phyloP scores from a whole-genome alignment of 2,888 invertebrate species.

The Ecdyonurus torrentis region DNA sequence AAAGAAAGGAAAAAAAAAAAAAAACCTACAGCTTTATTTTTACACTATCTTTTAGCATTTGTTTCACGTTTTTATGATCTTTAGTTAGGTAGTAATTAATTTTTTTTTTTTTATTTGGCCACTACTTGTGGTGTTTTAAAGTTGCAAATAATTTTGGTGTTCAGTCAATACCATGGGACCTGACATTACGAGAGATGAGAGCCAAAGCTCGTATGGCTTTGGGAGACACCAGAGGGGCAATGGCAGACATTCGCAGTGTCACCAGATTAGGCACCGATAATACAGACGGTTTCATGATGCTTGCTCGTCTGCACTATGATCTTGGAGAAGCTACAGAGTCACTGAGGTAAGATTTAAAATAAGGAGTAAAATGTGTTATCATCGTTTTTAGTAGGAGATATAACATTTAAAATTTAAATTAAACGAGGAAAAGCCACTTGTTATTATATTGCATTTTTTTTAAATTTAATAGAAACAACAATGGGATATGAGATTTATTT shows the following conservation, averaged over 20 bases:
- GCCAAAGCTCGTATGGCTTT: conserved; percentile 67
- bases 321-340: conserved; percentile 85
- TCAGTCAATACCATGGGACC: conserved; percentile 73
- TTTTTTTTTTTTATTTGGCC: not conserved
- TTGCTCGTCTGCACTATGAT: conserved; percentile 73
- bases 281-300: conserved; percentile 65
- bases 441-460: not conserved
- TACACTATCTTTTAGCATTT: too few species aligned
- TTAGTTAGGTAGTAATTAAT: not conserved
- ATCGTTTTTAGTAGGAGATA: too few species aligned
- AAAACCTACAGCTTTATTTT: too few species aligned
- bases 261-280: conserved; percentile 86
- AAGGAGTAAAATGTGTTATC: not conserved
- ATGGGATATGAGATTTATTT: too few species aligned
- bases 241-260: conserved; percentile 76
- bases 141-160: too few species aligned
- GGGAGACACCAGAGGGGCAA: conserved; percentile 70
- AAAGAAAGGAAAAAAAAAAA: too few species aligned
- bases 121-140: too few species aligned
- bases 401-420: too few species aligned
- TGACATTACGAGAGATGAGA: conserved; percentile 62
- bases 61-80: not conserved
- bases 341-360: conserved; percentile 39
- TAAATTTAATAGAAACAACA: too few species aligned
- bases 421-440: not conserved